Conservation (phyloP, 2,113 vertebrate species). For the Cottus gobio region DNA sequence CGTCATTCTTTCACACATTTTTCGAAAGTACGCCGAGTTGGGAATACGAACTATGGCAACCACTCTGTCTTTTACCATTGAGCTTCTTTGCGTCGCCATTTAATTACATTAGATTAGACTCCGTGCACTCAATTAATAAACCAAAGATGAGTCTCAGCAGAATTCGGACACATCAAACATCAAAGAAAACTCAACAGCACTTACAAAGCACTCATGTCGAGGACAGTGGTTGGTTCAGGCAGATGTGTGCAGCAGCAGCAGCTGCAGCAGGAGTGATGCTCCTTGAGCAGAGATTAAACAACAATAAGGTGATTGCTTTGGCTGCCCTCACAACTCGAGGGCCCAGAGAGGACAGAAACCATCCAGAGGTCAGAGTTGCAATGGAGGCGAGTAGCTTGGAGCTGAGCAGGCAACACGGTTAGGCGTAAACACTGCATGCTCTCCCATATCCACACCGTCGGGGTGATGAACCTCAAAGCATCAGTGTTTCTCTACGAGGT, state of each 20-base stretch:
- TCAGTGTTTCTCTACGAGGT: background rate
- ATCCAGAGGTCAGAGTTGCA: conserved; percentile 20
- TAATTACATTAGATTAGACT: conserved; percentile 23
- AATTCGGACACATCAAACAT: no score
- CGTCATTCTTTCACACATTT: background rate
- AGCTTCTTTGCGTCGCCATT: conserved; percentile 20
- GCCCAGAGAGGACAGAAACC: conserved; percentile 12
- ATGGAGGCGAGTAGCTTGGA: background rate
- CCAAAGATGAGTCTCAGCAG: conserved; percentile 31
- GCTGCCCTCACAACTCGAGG: background rate
- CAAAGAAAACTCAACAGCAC: background rate
- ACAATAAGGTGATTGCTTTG: conserved; percentile 24
- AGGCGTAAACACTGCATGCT: background rate
- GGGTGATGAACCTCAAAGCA: background rate
- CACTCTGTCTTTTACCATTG: conserved; percentile 11
- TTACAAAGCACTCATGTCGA: background rate
- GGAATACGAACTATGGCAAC: background rate
- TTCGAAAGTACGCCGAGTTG: background rate
- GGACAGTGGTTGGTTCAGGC: background rate
- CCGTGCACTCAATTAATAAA: conserved; percentile 30
- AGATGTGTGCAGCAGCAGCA: conserved; percentile 31
- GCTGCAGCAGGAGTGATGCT: background rate
- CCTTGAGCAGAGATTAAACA: conserved; percentile 12
- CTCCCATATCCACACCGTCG: background rate
- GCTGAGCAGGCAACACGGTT: conserved; percentile 5